Percentiles rank a stretch among this genome's conserved stretches.
Evolutionary conservation across 2,888 invertebrate species (phyloP).

Genomic region (Hydroisotoma schaefferi): DNA sequence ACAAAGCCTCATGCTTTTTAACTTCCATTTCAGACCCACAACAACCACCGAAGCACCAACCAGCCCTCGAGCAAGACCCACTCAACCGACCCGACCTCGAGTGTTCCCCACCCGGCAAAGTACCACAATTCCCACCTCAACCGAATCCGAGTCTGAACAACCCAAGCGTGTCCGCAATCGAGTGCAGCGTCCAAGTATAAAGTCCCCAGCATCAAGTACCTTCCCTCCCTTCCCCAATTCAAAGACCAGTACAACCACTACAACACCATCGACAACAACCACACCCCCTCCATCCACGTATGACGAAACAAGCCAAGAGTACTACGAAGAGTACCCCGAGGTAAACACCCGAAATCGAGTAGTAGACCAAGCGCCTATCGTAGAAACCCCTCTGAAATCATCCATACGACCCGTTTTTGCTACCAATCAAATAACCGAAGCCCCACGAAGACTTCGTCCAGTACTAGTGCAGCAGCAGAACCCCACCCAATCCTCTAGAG

Average conservation of each 20-base stretch:
- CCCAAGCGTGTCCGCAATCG: slow-evolving; percentile 11
- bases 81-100: slow-evolving; percentile 21
- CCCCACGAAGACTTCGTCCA: neutral
- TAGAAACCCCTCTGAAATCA: neutral
- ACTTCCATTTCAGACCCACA: slow-evolving; percentile 6
- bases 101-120: slow-evolving; percentile 23
- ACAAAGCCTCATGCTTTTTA: no score
- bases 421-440: neutral
- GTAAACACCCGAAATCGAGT: slow-evolving; percentile 9
- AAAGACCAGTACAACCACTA: slow-evolving; percentile 11
- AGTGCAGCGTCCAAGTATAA: neutral
- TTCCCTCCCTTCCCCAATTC: slow-evolving; percentile 1
- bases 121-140: slow-evolving; percentile 12
- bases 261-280: slow-evolving; percentile 21
- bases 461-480: slow-evolving; percentile 3
- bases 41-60: slow-evolving; percentile 1
- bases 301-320: neutral
- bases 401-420: slow-evolving; percentile 1
- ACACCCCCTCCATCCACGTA: slow-evolving; percentile 15
- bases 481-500: slow-evolving; percentile 1
- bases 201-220: neutral
- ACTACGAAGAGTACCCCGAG: slow-evolving; percentile 11
- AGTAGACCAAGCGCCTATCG: neutral
- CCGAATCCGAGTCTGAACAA: slow-evolving; percentile 1
- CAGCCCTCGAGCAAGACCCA: neutral